Evolutionary conservation across 2,888 invertebrate genomes (phyloP), one percentile per base, ranked within the genome.

Genomic region (Patella depressa): DNA sequence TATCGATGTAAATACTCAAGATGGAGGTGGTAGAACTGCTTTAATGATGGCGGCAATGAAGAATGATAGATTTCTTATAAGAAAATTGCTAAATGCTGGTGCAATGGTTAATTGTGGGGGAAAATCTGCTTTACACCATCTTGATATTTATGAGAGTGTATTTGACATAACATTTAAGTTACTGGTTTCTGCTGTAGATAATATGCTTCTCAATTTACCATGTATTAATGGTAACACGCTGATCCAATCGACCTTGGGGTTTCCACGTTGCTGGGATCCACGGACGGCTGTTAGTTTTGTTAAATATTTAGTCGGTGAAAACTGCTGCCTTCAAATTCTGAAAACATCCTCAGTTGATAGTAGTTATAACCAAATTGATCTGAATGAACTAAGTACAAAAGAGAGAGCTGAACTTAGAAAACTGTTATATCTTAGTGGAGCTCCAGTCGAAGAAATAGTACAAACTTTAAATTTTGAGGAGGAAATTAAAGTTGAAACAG

Each of bases 1-100:
- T n/a, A 19, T 11, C 5, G n/a, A 59, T 11, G 59, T 59, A 17
- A 59, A 59, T 59, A 3, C 12, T 0, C 59, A n/a, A 15, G 59
- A 59, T 59, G 19, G 7, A 2, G 3, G 3, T n/a, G 59, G 59
- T 17, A 59, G 19, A 59, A 59, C n/a, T n/a, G 59, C 19, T 59
- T 59, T 59, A n/a, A 59, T 59, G 59, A n/a, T 59, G 59, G 59
- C 59, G 9, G 17, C n/a, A n/a, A 59, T 59, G 59, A 59, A 59
- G 12, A 59, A 59, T n/a, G 59, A 59, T 59, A 59, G 59, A 59
- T n/a, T n/a, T n/a, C 19, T 59, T 9, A n/a, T 59, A n/a, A 19
- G 19, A n/a, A 59, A 17, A 17, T 11, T 59, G 11, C 19, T 59
- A 1, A 59, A n/a, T n/a, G n/a, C 17, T 59, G 59, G n/a, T 11